Evolutionary conservation across 2,797 vertebrate genomes (phyloP), one percentile per base, ranked within the genome.

Genomic region (Leontocebus nigricollis): DNA sequence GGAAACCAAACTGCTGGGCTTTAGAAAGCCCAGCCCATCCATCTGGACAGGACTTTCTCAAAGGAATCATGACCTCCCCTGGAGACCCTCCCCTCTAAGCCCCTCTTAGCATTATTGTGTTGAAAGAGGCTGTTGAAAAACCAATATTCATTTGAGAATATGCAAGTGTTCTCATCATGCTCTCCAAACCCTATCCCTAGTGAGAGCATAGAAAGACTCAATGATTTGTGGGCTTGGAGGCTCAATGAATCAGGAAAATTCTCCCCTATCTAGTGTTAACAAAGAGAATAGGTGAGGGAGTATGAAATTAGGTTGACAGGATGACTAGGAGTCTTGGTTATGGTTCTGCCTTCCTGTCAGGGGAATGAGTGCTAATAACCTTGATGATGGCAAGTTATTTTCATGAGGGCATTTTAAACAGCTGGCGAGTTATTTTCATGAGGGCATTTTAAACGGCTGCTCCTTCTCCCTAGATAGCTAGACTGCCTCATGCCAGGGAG

Each of bases 371-470:
- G 22, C 70, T 93, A 94, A 97, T 70, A 94, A 83, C 36, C 50
- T 80, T 87, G 90, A 93, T 87, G 79, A 95, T 75, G 64, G 88
- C 7, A 36, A 97, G 94, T 88, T 96, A 95, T 97, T 97, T 98
- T 95, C 96, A 91, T 85, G 90, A 96, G 86, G 95, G 72, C 64
- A 82, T 59, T 92, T 91, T 91, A 67, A 90, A 73, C 11, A 80
- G 67, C 84, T 15, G 57, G 88, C 7, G 50, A 97, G 94, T 88
- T 96, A 95, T 97, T 97, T 98, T 95, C 96, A 93, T 85, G 90
- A 96, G 82, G 94, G 72, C 64, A 82, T 59, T 92, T 91, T 91
- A 67, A 90, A 73, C 11, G 83, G 67, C 84, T 19, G 57, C 30
- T 77, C 77, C 82, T 52, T 95, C 85, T 96, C 93, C 59, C 88